phyloP scores from a whole-genome alignment of 2,113 vertebrate genomes.

The Notothenia rossii region DNA sequence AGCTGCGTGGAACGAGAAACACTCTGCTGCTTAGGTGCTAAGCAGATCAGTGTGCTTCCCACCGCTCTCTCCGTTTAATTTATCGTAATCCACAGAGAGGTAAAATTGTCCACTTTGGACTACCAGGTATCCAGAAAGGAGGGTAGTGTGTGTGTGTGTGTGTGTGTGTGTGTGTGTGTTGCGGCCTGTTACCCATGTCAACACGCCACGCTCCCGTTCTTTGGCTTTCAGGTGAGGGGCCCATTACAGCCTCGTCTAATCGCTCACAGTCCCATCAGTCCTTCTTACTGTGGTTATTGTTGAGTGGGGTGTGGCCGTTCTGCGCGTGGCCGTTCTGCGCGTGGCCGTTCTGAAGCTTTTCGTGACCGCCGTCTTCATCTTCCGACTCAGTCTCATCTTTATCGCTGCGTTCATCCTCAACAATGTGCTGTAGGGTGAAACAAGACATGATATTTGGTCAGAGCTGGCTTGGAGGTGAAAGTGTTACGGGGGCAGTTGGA shows the following conservation, averaged over 20 bases:
- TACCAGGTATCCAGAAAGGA: background rate
- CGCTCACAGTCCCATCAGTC: conserved; percentile 69
- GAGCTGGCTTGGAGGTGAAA: background rate
- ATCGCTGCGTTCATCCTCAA: conserved; percentile 95
- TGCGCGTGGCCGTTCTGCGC: conserved; percentile 85
- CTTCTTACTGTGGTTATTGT: conserved; percentile 89
- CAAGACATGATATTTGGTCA: background rate
- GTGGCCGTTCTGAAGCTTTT: conserved; percentile 84
- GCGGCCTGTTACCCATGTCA: conserved; percentile 28
- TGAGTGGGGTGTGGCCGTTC: conserved; percentile 87
- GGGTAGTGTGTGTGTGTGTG: background rate
- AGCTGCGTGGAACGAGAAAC: background rate
- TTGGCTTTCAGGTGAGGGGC: conserved; percentile 53
- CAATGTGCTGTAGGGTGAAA: conserved; percentile 71
- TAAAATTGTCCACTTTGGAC: conserved; percentile 14
- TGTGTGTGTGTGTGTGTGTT: conserved; percentile 26
- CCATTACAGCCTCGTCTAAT: background rate
- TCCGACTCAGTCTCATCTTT: conserved; percentile 91
- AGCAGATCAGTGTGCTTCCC: conserved; percentile 34
- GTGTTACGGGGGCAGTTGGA: background rate
- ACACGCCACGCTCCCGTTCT: conserved; percentile 29
- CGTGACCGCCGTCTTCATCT: conserved; percentile 83
- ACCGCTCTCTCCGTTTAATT: conserved; percentile 1
- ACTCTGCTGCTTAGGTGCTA: conserved; percentile 35
- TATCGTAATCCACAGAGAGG: conserved; percentile 47